phyloP scores from a whole-genome alignment of 2,888 invertebrate species.

The Heliconius cydno region DNA sequence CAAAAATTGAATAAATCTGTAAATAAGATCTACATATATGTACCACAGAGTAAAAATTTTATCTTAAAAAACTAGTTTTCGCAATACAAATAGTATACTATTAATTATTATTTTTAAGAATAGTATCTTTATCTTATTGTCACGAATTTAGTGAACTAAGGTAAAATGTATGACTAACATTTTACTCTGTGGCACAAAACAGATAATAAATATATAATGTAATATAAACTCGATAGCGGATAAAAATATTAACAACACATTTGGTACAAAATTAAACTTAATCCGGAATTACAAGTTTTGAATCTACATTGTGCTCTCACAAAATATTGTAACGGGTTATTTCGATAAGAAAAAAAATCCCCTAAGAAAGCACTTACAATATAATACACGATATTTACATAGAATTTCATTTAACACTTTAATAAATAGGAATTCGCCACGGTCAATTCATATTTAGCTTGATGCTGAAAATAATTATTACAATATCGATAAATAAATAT shows the following conservation, averaged over 20 bases:
- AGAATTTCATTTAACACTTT: constrained; percentile 46
- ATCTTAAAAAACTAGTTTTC: neutral
- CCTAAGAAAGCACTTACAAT: constrained; percentile 53
- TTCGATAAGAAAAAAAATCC: constrained; percentile 29
- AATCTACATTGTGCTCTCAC: constrained; percentile 38
- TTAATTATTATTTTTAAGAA: neutral
- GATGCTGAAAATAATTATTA: neutral
- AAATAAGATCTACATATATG: neutral
- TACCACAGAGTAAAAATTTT: constrained; percentile 22
- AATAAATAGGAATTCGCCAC: constrained; percentile 48
- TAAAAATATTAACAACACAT: constrained; percentile 35
- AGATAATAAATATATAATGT: constrained; percentile 10
- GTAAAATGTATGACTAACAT: neutral
- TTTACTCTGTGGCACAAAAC: constrained; percentile 33
- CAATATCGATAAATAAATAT: neutral
- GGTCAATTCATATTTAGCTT: constrained; percentile 5
- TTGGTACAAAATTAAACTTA: constrained; percentile 34
- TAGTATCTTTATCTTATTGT: constrained; percentile 10
- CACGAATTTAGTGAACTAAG: constrained; percentile 21
- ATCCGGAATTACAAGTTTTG: constrained; percentile 12
- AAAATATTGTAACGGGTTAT: constrained; percentile 5
- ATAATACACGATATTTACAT: constrained; percentile 69
- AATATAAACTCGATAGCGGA: neutral
- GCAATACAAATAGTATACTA: constrained; percentile 5
- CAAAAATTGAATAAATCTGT: constrained; percentile 16